phyloP scores from a whole-genome alignment of 2,888 invertebrate genomes.

The Achlya flavicornis region DNA sequence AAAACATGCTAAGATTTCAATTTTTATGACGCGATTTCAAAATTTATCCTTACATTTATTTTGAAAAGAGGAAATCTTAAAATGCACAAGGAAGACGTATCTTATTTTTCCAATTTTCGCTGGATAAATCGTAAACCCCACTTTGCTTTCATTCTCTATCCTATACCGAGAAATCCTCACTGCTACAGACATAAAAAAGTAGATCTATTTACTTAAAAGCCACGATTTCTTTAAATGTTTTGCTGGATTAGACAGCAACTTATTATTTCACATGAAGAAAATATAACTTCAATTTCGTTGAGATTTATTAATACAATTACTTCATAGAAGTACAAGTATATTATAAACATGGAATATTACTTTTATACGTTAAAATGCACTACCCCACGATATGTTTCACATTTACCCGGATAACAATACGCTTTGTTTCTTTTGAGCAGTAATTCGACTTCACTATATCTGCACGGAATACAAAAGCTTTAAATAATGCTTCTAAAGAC shows the following conservation, averaged over 20 bases:
- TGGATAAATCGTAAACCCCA: conserved; percentile 51
- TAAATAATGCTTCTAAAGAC: conserved; percentile 14
- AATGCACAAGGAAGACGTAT: conserved; percentile 29
- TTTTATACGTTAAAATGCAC: conserved; percentile 2
- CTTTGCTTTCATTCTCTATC: conserved; percentile 39
- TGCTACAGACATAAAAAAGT: conserved; percentile 30
- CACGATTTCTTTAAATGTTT: conserved; percentile 11
- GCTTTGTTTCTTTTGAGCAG: conserved; percentile 1
- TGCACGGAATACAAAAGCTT: background rate
- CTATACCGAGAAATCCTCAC: conserved; percentile 25
- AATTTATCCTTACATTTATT: conserved; percentile 10
- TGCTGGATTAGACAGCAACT: conserved; percentile 1
- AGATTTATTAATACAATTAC: too few relatives aligned
- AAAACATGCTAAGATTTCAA: conserved; percentile 21
- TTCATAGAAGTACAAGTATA: too few relatives aligned
- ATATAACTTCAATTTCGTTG: background rate
- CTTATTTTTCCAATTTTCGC: conserved; percentile 56
- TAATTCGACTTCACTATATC: background rate
- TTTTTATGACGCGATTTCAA: conserved; percentile 23
- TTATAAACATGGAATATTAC: background rate
- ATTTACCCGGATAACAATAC: background rate
- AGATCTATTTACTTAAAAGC: conserved; percentile 23
- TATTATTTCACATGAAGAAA: background rate
- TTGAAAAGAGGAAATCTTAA: conserved; percentile 20
- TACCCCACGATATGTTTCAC: background rate